Evolutionary conservation across 2,113 vertebrate genomes (phyloP).

Genomic region (Leptobrachium leishanense): DNA sequence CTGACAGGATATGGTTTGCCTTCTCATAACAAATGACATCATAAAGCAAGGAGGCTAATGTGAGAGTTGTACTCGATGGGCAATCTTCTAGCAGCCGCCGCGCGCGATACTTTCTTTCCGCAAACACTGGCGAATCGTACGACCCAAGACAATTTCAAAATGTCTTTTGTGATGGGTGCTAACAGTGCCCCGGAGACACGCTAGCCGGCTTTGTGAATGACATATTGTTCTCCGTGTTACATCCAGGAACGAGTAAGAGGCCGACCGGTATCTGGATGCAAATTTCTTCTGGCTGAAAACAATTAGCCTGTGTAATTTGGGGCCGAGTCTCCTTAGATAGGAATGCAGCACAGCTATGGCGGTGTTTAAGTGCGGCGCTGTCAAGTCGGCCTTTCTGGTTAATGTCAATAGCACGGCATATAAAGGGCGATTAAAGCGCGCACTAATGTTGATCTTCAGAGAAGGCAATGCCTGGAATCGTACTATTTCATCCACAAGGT

Average conservation of each 20-base stretch:
- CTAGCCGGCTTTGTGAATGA: conserved; percentile 24
- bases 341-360: conserved; percentile 60
- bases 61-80: not conserved
- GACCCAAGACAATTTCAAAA: not conserved
- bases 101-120: not conserved
- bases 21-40: conserved; percentile 1
- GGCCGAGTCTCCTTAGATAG: conserved; percentile 66
- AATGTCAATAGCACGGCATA: conserved; percentile 78
- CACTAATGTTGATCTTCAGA: conserved; percentile 82
- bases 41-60: not conserved
- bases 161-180: conserved; percentile 1
- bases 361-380: conserved; percentile 67
- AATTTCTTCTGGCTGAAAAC: conserved; percentile 62
- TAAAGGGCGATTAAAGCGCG: conserved; percentile 79
- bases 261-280: conserved; percentile 59
- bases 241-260: conserved; percentile 44
- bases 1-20: not conserved
- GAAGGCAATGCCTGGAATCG: conserved; percentile 77
- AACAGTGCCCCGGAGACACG: not conserved
- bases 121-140: not conserved
- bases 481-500: conserved; percentile 73
- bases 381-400: conserved; percentile 73
- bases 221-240: conserved; percentile 49
- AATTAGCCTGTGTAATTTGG: conserved; percentile 68
- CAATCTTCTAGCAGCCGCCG: no score